phyloP scores from a whole-genome alignment of 2,888 invertebrate genomes.

The Bellardia pandia region DNA sequence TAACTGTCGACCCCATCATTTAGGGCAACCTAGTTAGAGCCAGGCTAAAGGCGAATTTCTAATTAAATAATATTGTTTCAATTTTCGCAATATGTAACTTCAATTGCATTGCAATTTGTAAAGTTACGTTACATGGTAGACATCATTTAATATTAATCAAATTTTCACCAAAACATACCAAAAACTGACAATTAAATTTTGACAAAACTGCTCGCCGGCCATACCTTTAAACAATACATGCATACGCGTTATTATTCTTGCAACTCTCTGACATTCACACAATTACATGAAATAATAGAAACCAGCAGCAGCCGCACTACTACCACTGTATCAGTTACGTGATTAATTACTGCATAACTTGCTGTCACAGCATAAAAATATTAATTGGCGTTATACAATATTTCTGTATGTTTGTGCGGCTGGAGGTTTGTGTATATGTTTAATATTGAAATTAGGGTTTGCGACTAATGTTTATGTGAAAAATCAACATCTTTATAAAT shows the following conservation, averaged over 20 bases:
- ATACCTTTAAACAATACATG: conserved; percentile 1
- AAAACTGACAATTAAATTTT: conserved; percentile 56
- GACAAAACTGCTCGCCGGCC: conserved; percentile 12
- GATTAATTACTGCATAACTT: conserved; percentile 73
- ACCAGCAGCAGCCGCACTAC: not conserved
- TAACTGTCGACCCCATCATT: not conserved
- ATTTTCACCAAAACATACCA: conserved; percentile 54
- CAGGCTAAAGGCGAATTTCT: not conserved
- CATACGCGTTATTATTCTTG: not conserved
- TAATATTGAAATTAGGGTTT: not conserved
- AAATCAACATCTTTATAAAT: too few species aligned
- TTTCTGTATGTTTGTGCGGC: conserved; percentile 4
- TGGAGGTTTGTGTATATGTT: not conserved
- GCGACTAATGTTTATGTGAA: too few species aligned
- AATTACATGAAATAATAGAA: conserved; percentile 15
- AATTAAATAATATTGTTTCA: conserved; percentile 18
- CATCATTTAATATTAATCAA: conserved; percentile 64
- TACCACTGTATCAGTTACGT: conserved; percentile 66
- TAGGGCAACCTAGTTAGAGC: not conserved
- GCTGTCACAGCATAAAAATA: conserved; percentile 73
- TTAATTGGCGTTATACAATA: conserved; percentile 68
- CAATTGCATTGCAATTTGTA: not conserved
- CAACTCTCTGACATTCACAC: not conserved
- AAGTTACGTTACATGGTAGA: conserved; percentile 24
- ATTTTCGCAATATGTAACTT: not conserved